Evolutionary conservation across 2,113 vertebrate genomes (phyloP), one percentile per base, ranked within the genome.

Genomic region (Chionis minor): DNA sequence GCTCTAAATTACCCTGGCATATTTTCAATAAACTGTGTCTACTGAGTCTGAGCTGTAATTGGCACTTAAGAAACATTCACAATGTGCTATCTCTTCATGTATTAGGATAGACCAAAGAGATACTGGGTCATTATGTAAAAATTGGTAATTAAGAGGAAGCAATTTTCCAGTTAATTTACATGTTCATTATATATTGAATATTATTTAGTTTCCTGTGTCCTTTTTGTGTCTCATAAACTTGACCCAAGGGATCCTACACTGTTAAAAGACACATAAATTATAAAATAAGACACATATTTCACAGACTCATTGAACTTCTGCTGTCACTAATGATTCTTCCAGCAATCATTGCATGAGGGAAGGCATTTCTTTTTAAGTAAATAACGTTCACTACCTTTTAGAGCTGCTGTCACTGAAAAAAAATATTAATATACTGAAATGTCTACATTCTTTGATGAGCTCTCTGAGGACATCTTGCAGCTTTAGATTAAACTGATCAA

Each of bases 401-500:
- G 51, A 95, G 89, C 47, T 96, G 82, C 93, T 97, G 87, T 97
- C 82, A 96, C 70, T 97, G 94, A 38, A 73, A 86, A 75, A 75
- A 33, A 67, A 55, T 4, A 83, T 52, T 86, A 97, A 91, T 40
- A 32, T 80, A 33, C 73, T 86, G 91, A 91, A 90, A 79, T 86
- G 75, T 92, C 90, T 83, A 9, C 72, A 56, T 95, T 75, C 87
- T 94, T 97, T 96, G 90, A 98, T 96, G 95, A 96, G 86, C 81
- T 97, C 94, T 97, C 95, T 86, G 81, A 96, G 95, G 93, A 94
- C 73, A 92, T 82, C 80, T 86, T 96, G 54, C 88, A 97, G 47
- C 72, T 96, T 95, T 95, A 97, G 97, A 97, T 97, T 98, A 96
- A 97, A 96, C 82, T 92, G 95, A 97, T 96, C 70, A 95, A 96